Evolutionary conservation across 2,888 invertebrate genomes (phyloP).

Genomic region (Cephus sareptanus): DNA sequence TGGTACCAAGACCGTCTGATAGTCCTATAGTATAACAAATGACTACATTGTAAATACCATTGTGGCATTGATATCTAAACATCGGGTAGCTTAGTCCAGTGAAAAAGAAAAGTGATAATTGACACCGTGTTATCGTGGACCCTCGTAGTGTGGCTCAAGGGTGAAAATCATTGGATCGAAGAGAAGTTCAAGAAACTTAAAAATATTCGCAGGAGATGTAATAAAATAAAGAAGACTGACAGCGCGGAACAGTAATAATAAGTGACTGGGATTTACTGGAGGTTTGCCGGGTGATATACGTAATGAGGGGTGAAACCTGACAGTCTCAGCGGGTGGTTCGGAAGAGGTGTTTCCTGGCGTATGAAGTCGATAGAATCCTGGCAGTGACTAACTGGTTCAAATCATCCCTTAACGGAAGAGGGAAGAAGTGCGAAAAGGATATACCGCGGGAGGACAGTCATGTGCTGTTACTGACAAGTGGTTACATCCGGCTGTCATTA

Average conservation of each 20-base stretch:
- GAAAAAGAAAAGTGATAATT: background rate
- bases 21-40: background rate
- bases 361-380: background rate
- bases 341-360: background rate
- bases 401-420: background rate
- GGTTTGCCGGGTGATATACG: background rate
- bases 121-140: background rate
- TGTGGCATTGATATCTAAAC: background rate
- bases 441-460: background rate
- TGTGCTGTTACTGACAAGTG: background rate
- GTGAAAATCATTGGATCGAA: background rate
- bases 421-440: background rate
- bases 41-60: background rate
- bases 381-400: background rate
- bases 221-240: background rate
- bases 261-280: background rate
- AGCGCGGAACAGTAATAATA: background rate
- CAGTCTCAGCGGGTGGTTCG: background rate
- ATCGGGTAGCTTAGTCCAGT: background rate
- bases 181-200: background rate
- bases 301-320: background rate
- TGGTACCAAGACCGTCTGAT: background rate
- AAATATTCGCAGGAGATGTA: background rate
- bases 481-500: background rate
- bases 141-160: background rate